Evolutionary conservation across 1,140 invertebrate species (phyloP).

Genomic region (Bombus ignitus): DNA sequence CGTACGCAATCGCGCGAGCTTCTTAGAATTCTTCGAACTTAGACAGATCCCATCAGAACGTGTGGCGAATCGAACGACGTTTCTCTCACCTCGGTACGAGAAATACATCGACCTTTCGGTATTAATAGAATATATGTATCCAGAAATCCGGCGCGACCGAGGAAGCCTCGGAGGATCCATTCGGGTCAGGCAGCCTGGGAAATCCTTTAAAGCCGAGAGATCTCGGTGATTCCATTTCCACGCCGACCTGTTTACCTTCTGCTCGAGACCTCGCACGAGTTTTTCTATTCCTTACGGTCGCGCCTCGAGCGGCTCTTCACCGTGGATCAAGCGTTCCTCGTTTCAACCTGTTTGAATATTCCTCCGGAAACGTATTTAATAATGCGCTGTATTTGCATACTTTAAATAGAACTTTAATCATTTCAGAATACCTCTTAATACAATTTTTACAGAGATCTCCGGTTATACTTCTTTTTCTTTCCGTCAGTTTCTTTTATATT

Average conservation of each 20-base stretch:
- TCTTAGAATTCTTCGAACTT: neutral
- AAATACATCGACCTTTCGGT: neutral
- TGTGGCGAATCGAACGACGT: neutral
- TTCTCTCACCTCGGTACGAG: neutral
- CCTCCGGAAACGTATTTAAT: neutral
- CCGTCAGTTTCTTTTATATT: no score
- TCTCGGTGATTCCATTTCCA: conserved; percentile 34
- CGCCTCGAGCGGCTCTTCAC: neutral
- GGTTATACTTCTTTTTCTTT: neutral
- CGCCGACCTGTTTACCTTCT: conserved; percentile 32
- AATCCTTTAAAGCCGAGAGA: conserved; percentile 65
- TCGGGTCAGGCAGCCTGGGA: conserved; percentile 52
- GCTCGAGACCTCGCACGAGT: conserved; percentile 2
- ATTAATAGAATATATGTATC: conserved; percentile 41
- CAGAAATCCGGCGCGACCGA: conserved; percentile 16
- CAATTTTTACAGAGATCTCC: neutral
- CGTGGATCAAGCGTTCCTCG: neutral
- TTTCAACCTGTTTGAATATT: conserved; percentile 21
- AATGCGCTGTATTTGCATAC: neutral
- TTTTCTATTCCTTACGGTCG: conserved; percentile 10
- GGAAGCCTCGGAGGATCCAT: conserved; percentile 39
- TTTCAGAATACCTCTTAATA: neutral
- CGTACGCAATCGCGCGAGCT: neutral
- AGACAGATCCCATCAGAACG: neutral
- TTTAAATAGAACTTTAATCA: neutral